Evolutionary conservation across 2,888 invertebrate genomes (phyloP).

Genomic region (Koerneria pararmatus): DNA sequence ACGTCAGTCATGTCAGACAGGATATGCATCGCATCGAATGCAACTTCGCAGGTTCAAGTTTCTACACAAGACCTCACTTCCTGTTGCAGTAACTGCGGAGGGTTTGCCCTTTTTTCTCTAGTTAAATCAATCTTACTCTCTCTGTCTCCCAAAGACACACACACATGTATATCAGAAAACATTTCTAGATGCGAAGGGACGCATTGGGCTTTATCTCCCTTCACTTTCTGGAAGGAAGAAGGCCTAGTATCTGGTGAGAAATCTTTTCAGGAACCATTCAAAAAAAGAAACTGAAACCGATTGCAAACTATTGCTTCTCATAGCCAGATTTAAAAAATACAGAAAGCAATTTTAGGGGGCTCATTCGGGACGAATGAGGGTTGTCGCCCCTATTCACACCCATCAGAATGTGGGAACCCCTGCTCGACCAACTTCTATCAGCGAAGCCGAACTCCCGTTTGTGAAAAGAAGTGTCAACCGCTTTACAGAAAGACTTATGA

Average conservation of each 20-base stretch:
- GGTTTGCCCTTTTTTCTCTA: constrained; percentile 58
- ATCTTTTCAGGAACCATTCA: no score
- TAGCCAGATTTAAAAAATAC: no score
- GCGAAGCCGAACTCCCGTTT: constrained; percentile 13
- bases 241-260: constrained; percentile 32
- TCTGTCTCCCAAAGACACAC: no score
- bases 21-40: constrained; percentile 59
- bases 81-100: constrained; percentile 58
- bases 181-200: constrained; percentile 40
- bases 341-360: constrained; percentile 2
- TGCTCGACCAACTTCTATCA: constrained; percentile 12
- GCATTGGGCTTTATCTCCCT: constrained; percentile 37
- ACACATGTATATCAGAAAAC: constrained; percentile 3
- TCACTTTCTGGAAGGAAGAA: constrained; percentile 40
- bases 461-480: constrained; percentile 17
- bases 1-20: constrained; percentile 57
- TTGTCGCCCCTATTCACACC: constrained; percentile 7
- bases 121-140: constrained; percentile 47
- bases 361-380: constrained; percentile 18
- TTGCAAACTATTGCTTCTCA: no score
- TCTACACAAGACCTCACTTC: constrained; percentile 61
- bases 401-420: constrained; percentile 11
- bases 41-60: constrained; percentile 49
- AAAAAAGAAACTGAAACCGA: no score
- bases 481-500: constrained; percentile 17